phyloP scores from a whole-genome alignment of 2,113 vertebrate genomes.

The Pelmatolapia mariae region DNA sequence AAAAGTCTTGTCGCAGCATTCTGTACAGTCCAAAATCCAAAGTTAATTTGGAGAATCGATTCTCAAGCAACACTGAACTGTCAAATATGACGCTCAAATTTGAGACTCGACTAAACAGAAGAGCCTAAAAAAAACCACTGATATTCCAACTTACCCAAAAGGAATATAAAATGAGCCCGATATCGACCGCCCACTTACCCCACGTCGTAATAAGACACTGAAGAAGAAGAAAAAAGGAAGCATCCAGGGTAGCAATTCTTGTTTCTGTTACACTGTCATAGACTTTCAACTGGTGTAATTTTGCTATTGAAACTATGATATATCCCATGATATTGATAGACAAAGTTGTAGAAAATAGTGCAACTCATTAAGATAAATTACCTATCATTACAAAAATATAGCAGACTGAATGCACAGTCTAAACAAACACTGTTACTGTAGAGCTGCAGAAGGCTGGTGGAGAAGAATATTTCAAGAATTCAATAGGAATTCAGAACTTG shows the following conservation, averaged over 20 bases:
- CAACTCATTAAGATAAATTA: not conserved
- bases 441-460: not conserved
- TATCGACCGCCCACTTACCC: not conserved
- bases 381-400: not conserved
- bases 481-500: not conserved
- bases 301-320: not conserved
- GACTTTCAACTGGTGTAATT: not conserved
- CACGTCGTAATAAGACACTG: rapidly evolving
- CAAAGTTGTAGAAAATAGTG: not conserved
- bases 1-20: not conserved
- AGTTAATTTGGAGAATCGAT: too few relatives aligned
- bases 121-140: too few relatives aligned
- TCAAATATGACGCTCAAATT: not conserved
- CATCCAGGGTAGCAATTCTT: not conserved
- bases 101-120: not conserved
- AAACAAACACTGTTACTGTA: not conserved
- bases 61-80: not conserved
- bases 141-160: too few relatives aligned
- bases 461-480: not conserved
- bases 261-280: not conserved
- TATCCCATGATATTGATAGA: not conserved
- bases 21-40: not conserved
- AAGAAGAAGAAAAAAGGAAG: not conserved
- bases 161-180: too few relatives aligned
- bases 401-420: not conserved